Evolutionary conservation across 2,888 invertebrate species (phyloP), one percentile per base, ranked within the genome.

Genomic region (Eupithecia exiguata): DNA sequence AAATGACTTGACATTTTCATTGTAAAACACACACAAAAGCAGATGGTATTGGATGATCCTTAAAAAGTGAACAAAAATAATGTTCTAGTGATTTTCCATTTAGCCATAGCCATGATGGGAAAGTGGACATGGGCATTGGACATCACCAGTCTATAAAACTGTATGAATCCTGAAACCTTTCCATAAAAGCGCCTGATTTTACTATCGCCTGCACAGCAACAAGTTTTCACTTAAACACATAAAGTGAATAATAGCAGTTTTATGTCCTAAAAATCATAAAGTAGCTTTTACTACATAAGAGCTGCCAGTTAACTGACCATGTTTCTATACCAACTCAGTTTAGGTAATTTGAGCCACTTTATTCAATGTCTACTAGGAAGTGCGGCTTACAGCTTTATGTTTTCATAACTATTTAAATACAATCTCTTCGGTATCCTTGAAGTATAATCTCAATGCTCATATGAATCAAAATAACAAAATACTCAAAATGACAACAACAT

Each of bases 181-280:
- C 40, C 30, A 66, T 77, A 70, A 72, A 75, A 70, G 46, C 21
- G 25, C 4, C 58, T 73, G 66, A 71, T 70, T 69, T 75, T 73
- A 71, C 70, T 62, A 74, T 71, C 73, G 68, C 61, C 72, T 58
- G 66, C 68, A 68, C 74, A 81, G 81, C 84, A 85, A 84, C 83
- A 85, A 84, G 80, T 83, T 79, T 77, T 78, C 79, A 79, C 82
- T 78, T 77, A 78, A 58, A 58, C 79, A 74, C 70, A 79, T 72
- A 83, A 78, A 81, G 77, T 80, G 79, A 74, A 76, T 74, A 78
- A 80, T 77, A 78, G 74, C 77, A 77, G 74, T 72, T 86, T 84
- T 83, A 86, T 79, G 79, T 79, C 74, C 74, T 77, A 74, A 79
- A 66, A 83, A 84, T 81, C 82, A 81, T 85, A 84, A 86, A 83